Percentiles rank a stretch among this genome's conserved stretches.
phyloP scores from a whole-genome alignment of 2,797 vertebrate genomes.

The Lycodopsis pacificus region DNA sequence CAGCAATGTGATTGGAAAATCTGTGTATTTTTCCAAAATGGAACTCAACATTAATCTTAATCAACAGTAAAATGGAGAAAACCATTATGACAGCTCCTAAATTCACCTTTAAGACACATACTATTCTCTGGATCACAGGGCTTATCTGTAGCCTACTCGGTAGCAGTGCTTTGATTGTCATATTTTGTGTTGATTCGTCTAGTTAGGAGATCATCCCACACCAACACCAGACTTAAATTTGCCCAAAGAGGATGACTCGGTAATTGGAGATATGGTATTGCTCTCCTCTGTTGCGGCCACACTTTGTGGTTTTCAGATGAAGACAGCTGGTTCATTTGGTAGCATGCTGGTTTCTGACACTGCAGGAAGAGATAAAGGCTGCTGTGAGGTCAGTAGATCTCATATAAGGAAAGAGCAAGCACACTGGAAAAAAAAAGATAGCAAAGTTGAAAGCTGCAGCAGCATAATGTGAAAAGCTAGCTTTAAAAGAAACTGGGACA shows the following conservation, averaged over 20 bases:
- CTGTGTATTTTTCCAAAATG: neutral
- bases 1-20: neutral
- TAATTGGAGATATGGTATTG: neutral
- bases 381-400: conserved; percentile 30
- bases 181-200: neutral
- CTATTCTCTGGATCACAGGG: neutral
- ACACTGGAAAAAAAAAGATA: conserved; percentile 1
- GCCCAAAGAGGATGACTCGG: neutral
- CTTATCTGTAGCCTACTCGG: neutral
- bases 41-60: neutral
- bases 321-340: neutral
- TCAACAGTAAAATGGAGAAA: neutral
- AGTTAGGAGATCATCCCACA: neutral
- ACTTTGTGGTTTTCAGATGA: neutral
- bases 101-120: neutral
- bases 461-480: conserved; percentile 37
- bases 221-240: neutral
- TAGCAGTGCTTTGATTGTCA: neutral
- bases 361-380: neutral
- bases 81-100: neutral
- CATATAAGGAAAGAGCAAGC: conserved; percentile 7
- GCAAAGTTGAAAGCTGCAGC: conserved; percentile 36
- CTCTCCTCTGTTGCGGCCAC: neutral
- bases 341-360: conserved; percentile 2
- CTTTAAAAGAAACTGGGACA: conserved; percentile 58